A percentile compares a stretch with the other conserved stretches of the same genome.
phyloP scores from a whole-genome alignment of 2,797 vertebrate species.

The Salarias fasciatus region DNA sequence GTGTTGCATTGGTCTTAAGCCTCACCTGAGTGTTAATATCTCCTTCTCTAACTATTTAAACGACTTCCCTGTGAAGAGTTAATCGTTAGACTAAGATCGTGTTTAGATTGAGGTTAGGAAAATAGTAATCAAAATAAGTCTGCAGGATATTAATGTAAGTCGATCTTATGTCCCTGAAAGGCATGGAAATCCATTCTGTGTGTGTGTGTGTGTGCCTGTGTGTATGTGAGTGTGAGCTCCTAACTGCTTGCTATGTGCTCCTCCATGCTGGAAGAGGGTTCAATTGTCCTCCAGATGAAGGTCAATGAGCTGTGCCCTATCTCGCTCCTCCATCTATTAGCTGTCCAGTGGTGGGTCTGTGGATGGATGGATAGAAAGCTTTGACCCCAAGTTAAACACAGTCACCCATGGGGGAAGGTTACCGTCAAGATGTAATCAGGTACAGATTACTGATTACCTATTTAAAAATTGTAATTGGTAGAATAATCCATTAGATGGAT shows the following conservation, averaged over 20 bases:
- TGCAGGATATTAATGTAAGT: too few species aligned
- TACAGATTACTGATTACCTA: conserved; percentile 55
- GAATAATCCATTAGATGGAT: conserved; percentile 37
- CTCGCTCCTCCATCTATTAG: conserved; percentile 67
- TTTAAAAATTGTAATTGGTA: conserved; percentile 58
- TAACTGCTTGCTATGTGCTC: background rate
- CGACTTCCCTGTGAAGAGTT: too few species aligned
- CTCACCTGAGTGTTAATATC: too few species aligned
- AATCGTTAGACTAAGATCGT: too few species aligned
- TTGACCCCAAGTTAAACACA: conserved; percentile 57
- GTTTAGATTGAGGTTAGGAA: too few species aligned
- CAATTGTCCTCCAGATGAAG: conserved; percentile 64
- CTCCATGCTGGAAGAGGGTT: conserved; percentile 23
- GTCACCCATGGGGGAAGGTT: conserved; percentile 40
- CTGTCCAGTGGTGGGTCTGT: conserved; percentile 47
- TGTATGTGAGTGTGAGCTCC: background rate
- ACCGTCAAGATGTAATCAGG: conserved; percentile 48
- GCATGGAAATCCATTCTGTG: background rate
- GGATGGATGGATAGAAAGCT: conserved; percentile 53
- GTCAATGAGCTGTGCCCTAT: conserved; percentile 57
- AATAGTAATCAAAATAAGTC: too few species aligned
- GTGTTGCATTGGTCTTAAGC: too few species aligned
- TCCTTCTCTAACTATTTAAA: too few species aligned
- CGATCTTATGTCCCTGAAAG: too few species aligned
- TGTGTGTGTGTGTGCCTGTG: too few species aligned